Evolutionary conservation across 2,888 invertebrate species (phyloP).

Genomic region (Proisotoma minuta): DNA sequence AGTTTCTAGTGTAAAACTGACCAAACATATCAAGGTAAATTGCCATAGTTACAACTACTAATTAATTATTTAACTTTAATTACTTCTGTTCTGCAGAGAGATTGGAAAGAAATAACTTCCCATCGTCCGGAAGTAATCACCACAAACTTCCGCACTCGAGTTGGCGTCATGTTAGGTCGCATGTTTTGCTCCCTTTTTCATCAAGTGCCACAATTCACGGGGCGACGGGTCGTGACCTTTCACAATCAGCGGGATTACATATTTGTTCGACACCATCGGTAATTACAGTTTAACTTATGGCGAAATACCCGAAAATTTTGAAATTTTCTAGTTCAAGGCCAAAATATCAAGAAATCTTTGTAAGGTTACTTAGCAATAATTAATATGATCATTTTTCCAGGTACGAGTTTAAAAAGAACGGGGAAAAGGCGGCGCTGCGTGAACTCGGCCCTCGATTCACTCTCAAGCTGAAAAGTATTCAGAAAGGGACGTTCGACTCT

Average conservation of each 20-base stretch:
- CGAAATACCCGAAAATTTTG: no score
- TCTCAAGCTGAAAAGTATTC: slow-evolving; percentile 80
- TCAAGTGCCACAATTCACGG: slow-evolving; percentile 90
- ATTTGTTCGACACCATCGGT: slow-evolving; percentile 96
- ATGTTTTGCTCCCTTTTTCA: slow-evolving; percentile 93
- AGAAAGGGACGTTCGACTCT: slow-evolving; percentile 95
- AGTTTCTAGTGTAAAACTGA: slow-evolving; percentile 84
- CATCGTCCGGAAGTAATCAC: slow-evolving; percentile 93
- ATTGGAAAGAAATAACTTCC: slow-evolving; percentile 72
- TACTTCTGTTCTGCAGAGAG: slow-evolving; percentile 55
- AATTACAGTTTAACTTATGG: no score
- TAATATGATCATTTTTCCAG: slow-evolving; percentile 57
- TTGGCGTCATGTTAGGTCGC: slow-evolving; percentile 83
- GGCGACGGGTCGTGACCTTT: slow-evolving; percentile 89
- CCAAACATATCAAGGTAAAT: slow-evolving; percentile 68
- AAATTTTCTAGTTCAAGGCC: no score
- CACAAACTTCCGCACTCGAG: slow-evolving; percentile 90
- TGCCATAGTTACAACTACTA: no score
- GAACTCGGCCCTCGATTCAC: slow-evolving; percentile 99
- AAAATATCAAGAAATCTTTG: no score
- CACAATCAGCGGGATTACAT: slow-evolving; percentile 99
- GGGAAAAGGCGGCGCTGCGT: slow-evolving; percentile 63
- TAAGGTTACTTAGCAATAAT: no score
- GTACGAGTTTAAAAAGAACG: slow-evolving; percentile 75
- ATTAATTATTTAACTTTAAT: not conserved